Evolutionary conservation across 2,888 invertebrate species (phyloP), one percentile per base, ranked within the genome.

Genomic region (Ochropleura leucogaster): DNA sequence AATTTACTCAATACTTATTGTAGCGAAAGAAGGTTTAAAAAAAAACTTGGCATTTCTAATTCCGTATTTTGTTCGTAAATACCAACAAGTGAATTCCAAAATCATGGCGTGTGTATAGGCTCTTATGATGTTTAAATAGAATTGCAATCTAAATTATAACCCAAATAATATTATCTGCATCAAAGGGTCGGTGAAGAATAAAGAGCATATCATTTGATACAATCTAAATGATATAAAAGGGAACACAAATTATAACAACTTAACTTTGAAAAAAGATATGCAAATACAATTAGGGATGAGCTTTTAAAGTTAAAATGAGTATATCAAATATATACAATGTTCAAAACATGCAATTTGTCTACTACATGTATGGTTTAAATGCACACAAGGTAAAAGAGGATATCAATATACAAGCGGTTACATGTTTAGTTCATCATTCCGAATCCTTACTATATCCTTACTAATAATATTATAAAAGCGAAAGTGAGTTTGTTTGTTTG

Each of bases 121-220:
- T 57, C 49, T 57, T 57, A 12, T 46, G 49, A 72, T 79, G 73
- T 57, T 69, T 46, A 20, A 59, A 66, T 62, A 76, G 18, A 68
- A 53, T 66, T 47, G 59, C 63, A 68, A 82, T 80, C 63, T 64
- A 77, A 76, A 81, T 65, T 74, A 80, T 74, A 55, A 74, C 51
- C 60, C 81, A 81, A 77, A 77, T 77, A 77, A 42, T 75, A 74
- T 81, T 75, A 77, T 75, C 66, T 74, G 40, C 80, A 78, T 88
- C 86, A 89, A 89, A 89, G 88, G 79, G 70, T 74, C 51, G 44
- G 65, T 53, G 30, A 68, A 68, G 40, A 75, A 59, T 76, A 76
- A 68, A 75, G 72, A 67, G 57, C 64, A 18, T 87, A 87, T 80
- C 83, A 68, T 74, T 87, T 80, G 80, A 86, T 86, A 71, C 46